Evolutionary conservation across 2,888 invertebrate genomes (phyloP), one percentile per base, ranked within the genome.

Genomic region (Seira musarum): DNA sequence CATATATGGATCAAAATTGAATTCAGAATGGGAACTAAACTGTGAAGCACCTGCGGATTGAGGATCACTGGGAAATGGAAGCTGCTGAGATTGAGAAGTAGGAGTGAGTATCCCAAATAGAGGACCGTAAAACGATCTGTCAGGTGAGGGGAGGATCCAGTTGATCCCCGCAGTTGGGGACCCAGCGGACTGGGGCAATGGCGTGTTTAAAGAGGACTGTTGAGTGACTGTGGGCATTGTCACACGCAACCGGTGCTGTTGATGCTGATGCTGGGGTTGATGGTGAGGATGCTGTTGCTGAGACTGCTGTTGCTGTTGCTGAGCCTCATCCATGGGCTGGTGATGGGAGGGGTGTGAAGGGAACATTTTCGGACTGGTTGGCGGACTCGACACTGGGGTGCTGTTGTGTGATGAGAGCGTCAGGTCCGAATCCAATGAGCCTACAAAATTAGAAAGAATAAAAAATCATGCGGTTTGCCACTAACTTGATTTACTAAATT

Each of bases 141-240:
- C 92, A 46, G 92, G 92, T 85, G 92, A 92, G 22, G 92, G 93
- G 82, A 95, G 90, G 87, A 93, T 92, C 94, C 93, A 95, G 87
- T 90, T 92, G 87, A 92, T 91, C 84, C 90, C 91, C 83, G 89
- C 82, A 87, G 89, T 88, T 89, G 87, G 88, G 88, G 83, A 88
- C 89, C 89, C 92, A 83, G 88, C 89, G 89, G 82, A 88, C 88
- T 71, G 89, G 87, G 79, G 89, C 90, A 89, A 87, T 91, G 90
- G 88, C 90, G 90, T 87, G 91, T 89, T 87, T 89, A 89, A 87
- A 68, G 92, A 92, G 88, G 90, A 91, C 86, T 93, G 92, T 87
- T 92, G 84, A 24, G 85, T 84, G 25, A 84, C 83, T 15, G 84
- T 81, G 3, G 87, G 87, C 87, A 87, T 87, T 8, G 86, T 87